Evolutionary conservation across 1,140 invertebrate species (phyloP), one percentile per base, ranked within the genome.

Genomic region (Drosophila mayri): DNA sequence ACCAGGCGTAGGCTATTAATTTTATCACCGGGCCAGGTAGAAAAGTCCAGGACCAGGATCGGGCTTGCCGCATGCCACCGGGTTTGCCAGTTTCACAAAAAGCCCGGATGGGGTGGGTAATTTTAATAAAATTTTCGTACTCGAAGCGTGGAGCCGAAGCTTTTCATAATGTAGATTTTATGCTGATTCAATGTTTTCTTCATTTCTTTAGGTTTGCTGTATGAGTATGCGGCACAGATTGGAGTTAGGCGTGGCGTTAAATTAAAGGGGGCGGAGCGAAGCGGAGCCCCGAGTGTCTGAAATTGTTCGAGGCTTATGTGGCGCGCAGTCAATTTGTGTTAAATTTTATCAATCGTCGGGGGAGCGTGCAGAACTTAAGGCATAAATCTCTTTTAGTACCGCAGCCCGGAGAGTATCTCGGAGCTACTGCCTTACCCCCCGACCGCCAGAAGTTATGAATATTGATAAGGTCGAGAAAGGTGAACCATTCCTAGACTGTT

Each of bases 141-240:
- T 77, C 74, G 74, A 77, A 70, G 74, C 74, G 75, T 77, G 57
- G 63, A 76, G 63, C 41, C 66, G 25, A 76, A 76, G 75, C 75
- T 78, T 77, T 79, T 79, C 66, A 79, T 79, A 79, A 79, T 79
- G 76, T 79, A 79, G 41, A 79, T 79, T 79, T 79, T 79, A 79
- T 79, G 76, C 76, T 79, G 76, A 79, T 79, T 79, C 76, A 79
- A 79, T 79, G 76, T 79, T 79, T 64, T 79, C 68, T 72, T 50
- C 66, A 49, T 50, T 72, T 59, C 44, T 76, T 38, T 73, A 38
- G n/a, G 65, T 47, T n/a, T 28, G 25, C 32, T 35, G 37, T 54
- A 50, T 41, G 66, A 73, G 67, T 8, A 30, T 44, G n/a, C 41
- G 25, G 46, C 74, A 66, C 76, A 79, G 76, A 79, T 79, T 79